These are phyloP conservation scores for Ichneumoninae sp. DNA, from an alignment of 2,888 invertebrate genomes.

Conservation along the genomic window DNA sequence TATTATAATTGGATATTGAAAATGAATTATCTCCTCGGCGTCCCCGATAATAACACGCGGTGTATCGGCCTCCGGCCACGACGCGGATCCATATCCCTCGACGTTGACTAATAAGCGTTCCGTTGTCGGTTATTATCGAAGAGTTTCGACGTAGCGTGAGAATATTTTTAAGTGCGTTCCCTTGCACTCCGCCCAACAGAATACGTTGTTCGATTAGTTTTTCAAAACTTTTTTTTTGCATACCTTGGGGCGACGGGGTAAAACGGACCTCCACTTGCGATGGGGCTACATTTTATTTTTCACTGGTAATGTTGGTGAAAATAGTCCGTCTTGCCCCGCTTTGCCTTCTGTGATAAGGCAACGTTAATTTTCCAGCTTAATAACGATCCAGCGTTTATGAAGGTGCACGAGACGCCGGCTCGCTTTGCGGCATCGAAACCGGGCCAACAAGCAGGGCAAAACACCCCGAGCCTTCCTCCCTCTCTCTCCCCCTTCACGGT, in stretches of 20 bases:
- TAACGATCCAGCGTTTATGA: constrained; percentile 79
- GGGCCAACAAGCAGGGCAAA: constrained; percentile 71
- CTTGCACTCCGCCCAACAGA: constrained; percentile 17
- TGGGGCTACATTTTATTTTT: not conserved
- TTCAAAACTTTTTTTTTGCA: not conserved
- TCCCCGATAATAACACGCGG: constrained; percentile 50
- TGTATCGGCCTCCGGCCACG: constrained; percentile 18
- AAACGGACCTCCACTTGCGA: not conserved
- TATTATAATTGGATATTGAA: constrained; percentile 72
- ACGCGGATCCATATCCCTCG: not conserved
- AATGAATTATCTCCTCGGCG: constrained; percentile 68
- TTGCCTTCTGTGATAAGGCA: constrained; percentile 72
- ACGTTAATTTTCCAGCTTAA: constrained; percentile 81
- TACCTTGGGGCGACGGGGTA: not conserved
- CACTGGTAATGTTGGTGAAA: not conserved
- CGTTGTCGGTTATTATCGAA: constrained; percentile 9
- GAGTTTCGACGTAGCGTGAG: constrained; percentile 17
- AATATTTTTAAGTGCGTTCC: not conserved
- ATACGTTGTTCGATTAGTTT: no score
- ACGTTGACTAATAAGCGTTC: constrained; percentile 27
- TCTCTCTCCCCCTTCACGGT: constrained; percentile 55
- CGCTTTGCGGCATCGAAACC: constrained; percentile 73
- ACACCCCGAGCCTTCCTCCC: not conserved
- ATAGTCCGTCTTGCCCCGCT: constrained; percentile 14
- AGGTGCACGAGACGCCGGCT: constrained; percentile 58